Conservation (phyloP, 2,797 vertebrate genomes). For the Sebastes reedi region DNA sequence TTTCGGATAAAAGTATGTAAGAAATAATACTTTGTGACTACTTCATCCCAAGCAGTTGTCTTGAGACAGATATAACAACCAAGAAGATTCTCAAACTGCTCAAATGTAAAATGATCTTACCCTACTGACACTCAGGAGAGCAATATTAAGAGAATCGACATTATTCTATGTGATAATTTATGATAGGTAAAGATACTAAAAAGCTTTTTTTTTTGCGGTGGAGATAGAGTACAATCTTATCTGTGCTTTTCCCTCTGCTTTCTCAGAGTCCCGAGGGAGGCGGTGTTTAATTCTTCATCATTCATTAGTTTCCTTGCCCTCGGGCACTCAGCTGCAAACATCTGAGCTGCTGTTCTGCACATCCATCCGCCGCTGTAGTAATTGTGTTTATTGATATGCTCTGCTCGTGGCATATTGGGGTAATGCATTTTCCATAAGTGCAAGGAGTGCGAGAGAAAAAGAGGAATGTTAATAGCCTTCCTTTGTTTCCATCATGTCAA, state of each 20-base stretch:
- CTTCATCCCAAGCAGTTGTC: background rate
- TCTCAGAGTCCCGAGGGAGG: constrained; percentile 14
- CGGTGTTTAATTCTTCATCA: constrained; percentile 61
- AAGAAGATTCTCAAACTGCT: background rate
- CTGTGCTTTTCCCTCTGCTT: constrained; percentile 12
- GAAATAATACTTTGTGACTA: background rate
- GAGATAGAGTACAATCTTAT: constrained; percentile 23
- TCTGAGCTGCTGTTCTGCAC: constrained; percentile 41
- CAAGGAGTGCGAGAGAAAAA: background rate
- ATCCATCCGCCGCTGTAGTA: constrained; percentile 46
- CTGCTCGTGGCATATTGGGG: constrained; percentile 45
- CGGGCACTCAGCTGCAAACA: constrained; percentile 47
- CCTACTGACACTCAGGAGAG: background rate
- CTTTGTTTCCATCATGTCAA: constrained; percentile 35
- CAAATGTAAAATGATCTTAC: background rate
- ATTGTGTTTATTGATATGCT: constrained; percentile 72
- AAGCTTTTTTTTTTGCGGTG: background rate
- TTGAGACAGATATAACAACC: background rate
- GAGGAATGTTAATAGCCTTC: constrained; percentile 48
- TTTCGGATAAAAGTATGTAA: too few species aligned
- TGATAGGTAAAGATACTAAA: background rate
- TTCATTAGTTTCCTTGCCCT: constrained; percentile 66
- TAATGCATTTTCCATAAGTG: constrained; percentile 62
- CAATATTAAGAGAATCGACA: background rate
- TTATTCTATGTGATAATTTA: background rate